Percentiles rank a stretch among this genome's conserved stretches.
phyloP scores from a whole-genome alignment of 2,113 vertebrate genomes.

The Anas platyrhynchos region DNA sequence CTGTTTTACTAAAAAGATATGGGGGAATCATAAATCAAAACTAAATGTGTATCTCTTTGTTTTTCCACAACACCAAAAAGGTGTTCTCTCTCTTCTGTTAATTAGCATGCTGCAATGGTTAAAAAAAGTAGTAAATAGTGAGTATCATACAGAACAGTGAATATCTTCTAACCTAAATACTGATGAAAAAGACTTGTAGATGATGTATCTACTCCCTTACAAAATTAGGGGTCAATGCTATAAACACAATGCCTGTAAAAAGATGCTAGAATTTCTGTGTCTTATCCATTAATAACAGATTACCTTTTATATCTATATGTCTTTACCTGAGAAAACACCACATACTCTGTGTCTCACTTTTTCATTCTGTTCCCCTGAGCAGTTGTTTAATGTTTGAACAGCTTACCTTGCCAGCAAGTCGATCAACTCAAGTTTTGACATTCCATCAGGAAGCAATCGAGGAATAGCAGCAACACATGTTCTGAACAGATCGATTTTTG shows the following conservation, averaged over 20 bases:
- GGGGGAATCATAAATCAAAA: background rate
- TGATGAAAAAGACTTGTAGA: background rate
- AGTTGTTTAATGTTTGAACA: background rate
- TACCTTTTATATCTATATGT: background rate
- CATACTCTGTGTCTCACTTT: background rate
- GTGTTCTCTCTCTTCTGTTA: background rate
- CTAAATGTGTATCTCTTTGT: background rate
- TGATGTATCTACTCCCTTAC: background rate
- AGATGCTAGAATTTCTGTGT: background rate
- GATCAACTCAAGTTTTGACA: slow-evolving; percentile 97
- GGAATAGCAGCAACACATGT: slow-evolving; percentile 98
- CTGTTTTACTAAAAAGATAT: background rate
- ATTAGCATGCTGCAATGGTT: background rate
- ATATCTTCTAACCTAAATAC: background rate
- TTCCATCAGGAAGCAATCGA: slow-evolving; percentile 95
- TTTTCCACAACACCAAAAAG: background rate
- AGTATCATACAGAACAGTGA: background rate
- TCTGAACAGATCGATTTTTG: slow-evolving; percentile 97
- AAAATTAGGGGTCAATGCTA: background rate
- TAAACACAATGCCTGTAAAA: background rate
- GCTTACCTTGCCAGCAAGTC: slow-evolving; percentile 93
- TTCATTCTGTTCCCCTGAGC: background rate
- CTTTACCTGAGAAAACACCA: background rate
- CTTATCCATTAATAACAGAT: background rate
- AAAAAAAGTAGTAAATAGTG: background rate